Conservation (phyloP, 2,113 vertebrate species). For the Phyllopteryx taeniolatus region DNA sequence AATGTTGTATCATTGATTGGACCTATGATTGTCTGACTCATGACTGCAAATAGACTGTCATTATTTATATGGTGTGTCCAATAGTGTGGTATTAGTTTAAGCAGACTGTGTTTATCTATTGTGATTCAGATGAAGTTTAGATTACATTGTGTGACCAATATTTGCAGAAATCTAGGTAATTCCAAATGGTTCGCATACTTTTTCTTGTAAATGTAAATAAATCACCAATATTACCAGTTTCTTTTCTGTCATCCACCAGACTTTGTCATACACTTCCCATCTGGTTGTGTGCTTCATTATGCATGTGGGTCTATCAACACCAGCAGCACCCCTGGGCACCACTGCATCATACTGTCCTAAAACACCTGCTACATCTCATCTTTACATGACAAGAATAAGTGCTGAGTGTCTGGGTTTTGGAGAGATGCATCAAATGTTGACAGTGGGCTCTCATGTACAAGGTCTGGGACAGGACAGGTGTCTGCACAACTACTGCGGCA, state of each 20-base stretch:
- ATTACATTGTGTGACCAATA: neutral
- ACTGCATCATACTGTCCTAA: conserved; percentile 43
- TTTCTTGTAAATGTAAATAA: neutral
- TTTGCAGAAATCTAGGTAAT: neutral
- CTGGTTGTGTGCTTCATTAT: conserved; percentile 44
- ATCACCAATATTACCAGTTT: conserved; percentile 52
- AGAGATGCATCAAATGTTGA: conserved; percentile 35
- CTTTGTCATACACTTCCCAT: conserved; percentile 52
- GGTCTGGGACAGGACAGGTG: conserved; percentile 58
- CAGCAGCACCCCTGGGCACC: conserved; percentile 39
- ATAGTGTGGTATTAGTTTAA: neutral
- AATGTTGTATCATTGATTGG: neutral
- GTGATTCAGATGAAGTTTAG: neutral
- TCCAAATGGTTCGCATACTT: neutral
- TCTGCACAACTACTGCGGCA: conserved; percentile 50
- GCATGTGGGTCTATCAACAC: conserved; percentile 48
- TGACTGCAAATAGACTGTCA: neutral
- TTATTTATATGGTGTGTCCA: neutral
- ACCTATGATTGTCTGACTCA: no score
- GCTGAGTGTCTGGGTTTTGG: conserved; percentile 14
- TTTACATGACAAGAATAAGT: conserved; percentile 35
- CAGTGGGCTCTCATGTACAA: conserved; percentile 31
- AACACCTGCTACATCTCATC: conserved; percentile 51
- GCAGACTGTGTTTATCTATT: neutral
- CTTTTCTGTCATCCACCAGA: conserved; percentile 44